Evolutionary conservation across 2,888 invertebrate species (phyloP).

Genomic region (Charanyca ferruginea): DNA sequence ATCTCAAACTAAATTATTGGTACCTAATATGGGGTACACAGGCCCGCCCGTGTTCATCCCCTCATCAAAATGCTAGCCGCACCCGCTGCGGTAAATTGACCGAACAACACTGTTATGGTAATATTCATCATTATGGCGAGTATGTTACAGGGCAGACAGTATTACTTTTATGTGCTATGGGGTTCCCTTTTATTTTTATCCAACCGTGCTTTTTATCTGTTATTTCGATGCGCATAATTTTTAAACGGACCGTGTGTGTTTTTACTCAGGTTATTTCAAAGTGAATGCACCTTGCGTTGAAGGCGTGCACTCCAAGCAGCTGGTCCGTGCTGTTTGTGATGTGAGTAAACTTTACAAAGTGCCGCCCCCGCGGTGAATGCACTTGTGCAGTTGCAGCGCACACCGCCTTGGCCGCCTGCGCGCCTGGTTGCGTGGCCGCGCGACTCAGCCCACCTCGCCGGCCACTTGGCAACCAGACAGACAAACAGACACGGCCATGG

Average conservation of each 20-base stretch:
- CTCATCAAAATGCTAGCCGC: conserved; percentile 61
- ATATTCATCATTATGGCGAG: conserved; percentile 47
- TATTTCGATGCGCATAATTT: background rate
- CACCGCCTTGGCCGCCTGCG: conserved; percentile 73
- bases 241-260: background rate
- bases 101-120: conserved; percentile 38
- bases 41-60: conserved; percentile 45
- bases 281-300: conserved; percentile 4
- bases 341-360: conserved; percentile 51
- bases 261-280: background rate
- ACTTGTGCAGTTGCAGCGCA: conserved; percentile 66
- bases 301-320: conserved; percentile 17
- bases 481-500: conserved; percentile 74
- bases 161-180: conserved; percentile 17
- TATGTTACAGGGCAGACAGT: conserved; percentile 9
- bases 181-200: conserved; percentile 22
- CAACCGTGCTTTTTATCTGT: conserved; percentile 4
- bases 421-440: conserved; percentile 86
- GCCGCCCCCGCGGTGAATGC: conserved; percentile 69
- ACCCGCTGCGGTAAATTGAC: conserved; percentile 67
- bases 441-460: conserved; percentile 78
- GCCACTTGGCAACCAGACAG: conserved; percentile 88
- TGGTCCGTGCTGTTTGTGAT: conserved; percentile 26
- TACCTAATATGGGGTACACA: conserved; percentile 5
- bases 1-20: conserved; percentile 22